Conservation (phyloP, 2,888 invertebrate species). For the Drosophila kanekoi region DNA sequence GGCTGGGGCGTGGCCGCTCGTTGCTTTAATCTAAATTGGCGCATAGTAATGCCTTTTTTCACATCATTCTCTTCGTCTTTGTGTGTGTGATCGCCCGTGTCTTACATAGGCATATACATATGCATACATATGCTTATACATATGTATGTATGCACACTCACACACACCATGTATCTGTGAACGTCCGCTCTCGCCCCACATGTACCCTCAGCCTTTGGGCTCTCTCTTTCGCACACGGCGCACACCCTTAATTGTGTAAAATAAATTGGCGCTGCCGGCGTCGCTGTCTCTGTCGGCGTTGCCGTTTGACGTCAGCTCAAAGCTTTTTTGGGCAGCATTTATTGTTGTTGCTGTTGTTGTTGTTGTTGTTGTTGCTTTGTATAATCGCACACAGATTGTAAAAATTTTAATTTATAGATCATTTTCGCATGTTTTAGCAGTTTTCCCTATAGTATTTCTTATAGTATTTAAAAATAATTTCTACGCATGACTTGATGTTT, state of each 20-base stretch:
- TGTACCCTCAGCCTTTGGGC: conserved; percentile 17
- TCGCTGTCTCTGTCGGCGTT: conserved; percentile 48
- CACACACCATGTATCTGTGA: conserved; percentile 4
- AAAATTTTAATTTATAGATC: conserved; percentile 82
- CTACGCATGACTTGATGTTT: conserved; percentile 78
- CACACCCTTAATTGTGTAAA: conserved; percentile 82
- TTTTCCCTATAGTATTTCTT: conserved; percentile 7
- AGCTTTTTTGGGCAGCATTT: conserved; percentile 77
- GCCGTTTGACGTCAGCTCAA: conserved; percentile 77
- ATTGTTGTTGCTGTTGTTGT: conserved; percentile 37
- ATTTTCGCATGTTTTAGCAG: conserved; percentile 77
- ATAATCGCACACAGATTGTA: conserved; percentile 81
- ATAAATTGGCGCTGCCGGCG: conserved; percentile 75
- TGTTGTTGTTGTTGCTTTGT: conserved; percentile 41
- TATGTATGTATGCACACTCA: no score
- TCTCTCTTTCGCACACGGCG: conserved; percentile 38
- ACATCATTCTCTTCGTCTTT: conserved; percentile 28
- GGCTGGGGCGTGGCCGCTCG: conserved; percentile 65
- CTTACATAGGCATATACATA: conserved; percentile 49
- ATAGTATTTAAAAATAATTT: conserved; percentile 41
- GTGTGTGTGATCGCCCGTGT: conserved; percentile 62
- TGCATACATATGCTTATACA: conserved; percentile 13
- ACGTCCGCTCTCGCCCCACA: conserved; percentile 4
- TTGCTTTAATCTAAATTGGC: conserved; percentile 81
- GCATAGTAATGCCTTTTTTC: conserved; percentile 68